Conservation (phyloP, 2,888 invertebrate genomes). For the Drosophila testacea region DNA sequence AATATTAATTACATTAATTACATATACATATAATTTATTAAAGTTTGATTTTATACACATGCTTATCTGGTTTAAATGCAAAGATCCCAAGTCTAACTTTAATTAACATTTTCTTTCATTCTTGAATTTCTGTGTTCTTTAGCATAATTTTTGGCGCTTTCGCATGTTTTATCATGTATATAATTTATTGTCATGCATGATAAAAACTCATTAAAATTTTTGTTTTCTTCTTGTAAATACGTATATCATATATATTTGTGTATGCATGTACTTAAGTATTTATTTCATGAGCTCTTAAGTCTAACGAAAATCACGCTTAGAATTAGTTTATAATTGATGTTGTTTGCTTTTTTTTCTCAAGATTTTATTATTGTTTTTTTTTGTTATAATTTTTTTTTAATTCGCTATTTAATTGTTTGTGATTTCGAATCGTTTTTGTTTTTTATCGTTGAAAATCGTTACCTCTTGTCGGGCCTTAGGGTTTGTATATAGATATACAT, state of each 20-base stretch:
- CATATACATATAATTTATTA: constrained; percentile 48
- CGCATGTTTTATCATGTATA: constrained; percentile 75
- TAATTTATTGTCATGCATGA: constrained; percentile 80
- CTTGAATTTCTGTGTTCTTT: constrained; percentile 41
- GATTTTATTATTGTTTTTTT: not conserved
- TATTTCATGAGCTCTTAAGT: constrained; percentile 53
- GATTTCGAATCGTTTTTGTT: constrained; percentile 50
- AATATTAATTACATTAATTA: constrained; percentile 60
- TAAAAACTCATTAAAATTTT: constrained; percentile 59
- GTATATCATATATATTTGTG: too few relatives aligned
- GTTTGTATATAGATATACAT: constrained; percentile 43
- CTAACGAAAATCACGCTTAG: constrained; percentile 75
- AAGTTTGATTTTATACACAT: constrained; percentile 65
- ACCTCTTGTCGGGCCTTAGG: constrained; percentile 61
- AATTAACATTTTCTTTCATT: constrained; percentile 54
- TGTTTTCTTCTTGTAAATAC: too few relatives aligned
- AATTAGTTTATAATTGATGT: constrained; percentile 53
- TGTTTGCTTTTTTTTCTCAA: constrained; percentile 4
- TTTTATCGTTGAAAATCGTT: constrained; percentile 48
- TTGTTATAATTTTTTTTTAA: not conserved
- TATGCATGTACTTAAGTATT: constrained; percentile 40
- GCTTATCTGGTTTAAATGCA: constrained; percentile 68
- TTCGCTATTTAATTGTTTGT: constrained; percentile 32
- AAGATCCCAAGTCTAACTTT: constrained; percentile 60
- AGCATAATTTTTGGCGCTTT: constrained; percentile 78